phyloP scores from a whole-genome alignment of 2,888 invertebrate genomes.

The Nemotelus nigrinus region DNA sequence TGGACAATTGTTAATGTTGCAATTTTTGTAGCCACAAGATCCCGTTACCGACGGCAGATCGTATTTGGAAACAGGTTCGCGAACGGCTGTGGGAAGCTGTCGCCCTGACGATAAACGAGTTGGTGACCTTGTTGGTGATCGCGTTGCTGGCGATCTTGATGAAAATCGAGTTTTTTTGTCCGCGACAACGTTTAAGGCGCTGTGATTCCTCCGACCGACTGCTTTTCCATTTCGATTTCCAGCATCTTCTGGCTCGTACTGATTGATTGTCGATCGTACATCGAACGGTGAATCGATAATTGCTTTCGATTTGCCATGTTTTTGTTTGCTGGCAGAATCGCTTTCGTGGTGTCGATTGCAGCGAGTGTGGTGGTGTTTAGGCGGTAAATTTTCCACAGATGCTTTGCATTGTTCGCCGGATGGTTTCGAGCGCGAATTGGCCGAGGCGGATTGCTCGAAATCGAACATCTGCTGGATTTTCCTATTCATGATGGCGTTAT shows the following conservation, averaged over 20 bases:
- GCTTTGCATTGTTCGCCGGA: constrained; percentile 43
- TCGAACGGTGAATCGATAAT: constrained; percentile 40
- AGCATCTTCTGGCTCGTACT: constrained; percentile 9
- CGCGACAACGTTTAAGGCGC: constrained; percentile 21
- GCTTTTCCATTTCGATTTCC: constrained; percentile 7
- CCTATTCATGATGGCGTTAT: constrained; percentile 54
- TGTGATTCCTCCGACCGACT: constrained; percentile 19
- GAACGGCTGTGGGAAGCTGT: constrained; percentile 28
- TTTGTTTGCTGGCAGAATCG: constrained; percentile 30
- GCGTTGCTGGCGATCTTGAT: constrained; percentile 15
- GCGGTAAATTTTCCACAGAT: constrained; percentile 16
- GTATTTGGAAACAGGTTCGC: constrained; percentile 35
- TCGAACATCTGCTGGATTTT: constrained; percentile 57
- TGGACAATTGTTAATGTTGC: constrained; percentile 57
- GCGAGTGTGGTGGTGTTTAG: constrained; percentile 8
- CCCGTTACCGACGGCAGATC: constrained; percentile 32
- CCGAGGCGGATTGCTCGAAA: constrained; percentile 47
- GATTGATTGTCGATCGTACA: constrained; percentile 25
- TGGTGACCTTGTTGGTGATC: constrained; percentile 27
- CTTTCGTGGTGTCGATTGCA: not conserved
- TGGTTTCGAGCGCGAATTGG: constrained; percentile 30
- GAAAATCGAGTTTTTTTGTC: constrained; percentile 4
- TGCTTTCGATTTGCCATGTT: constrained; percentile 42
- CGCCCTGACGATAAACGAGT: constrained; percentile 15
- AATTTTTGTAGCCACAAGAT: constrained; percentile 59